A percentile compares a stretch with the other conserved stretches of the same genome.
phyloP scores from a whole-genome alignment of 1,140 invertebrate genomes.

The Drosophila navojoa region DNA sequence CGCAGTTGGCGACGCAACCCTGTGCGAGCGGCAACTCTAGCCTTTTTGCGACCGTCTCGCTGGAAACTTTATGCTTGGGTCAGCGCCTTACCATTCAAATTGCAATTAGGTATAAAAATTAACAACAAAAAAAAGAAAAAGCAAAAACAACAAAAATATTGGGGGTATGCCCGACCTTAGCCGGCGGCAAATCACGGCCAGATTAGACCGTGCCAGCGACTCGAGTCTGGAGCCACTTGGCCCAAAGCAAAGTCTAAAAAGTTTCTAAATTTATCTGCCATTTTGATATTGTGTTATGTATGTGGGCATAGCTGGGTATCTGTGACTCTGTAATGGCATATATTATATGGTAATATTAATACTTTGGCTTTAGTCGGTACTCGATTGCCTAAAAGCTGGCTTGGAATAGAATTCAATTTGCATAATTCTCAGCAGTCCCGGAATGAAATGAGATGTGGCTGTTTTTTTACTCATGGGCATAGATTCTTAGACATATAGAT shows the following conservation, averaged over 20 bases:
- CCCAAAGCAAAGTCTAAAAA: not conserved
- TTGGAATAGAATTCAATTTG: too few relatives aligned
- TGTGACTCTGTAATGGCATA: too few relatives aligned
- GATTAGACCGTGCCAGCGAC: not conserved
- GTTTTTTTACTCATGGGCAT: too few relatives aligned
- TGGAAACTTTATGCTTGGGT: conserved; percentile 1
- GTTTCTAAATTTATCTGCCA: not conserved
- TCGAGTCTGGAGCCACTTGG: not conserved
- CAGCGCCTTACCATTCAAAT: conserved; percentile 28
- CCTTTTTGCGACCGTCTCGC: too few relatives aligned
- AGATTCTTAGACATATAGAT: too few relatives aligned
- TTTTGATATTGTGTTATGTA: not conserved
- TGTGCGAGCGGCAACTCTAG: not conserved
- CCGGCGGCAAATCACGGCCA: not conserved
- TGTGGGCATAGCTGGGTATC: not conserved
- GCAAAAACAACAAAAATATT: not conserved
- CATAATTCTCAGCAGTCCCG: too few relatives aligned
- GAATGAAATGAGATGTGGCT: too few relatives aligned
- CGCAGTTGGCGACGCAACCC: conserved; percentile 13
- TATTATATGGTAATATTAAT: too few relatives aligned
- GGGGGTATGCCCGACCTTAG: conserved; percentile 15
- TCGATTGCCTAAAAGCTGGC: too few relatives aligned
- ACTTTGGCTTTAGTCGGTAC: too few relatives aligned
- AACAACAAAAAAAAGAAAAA: too few relatives aligned
- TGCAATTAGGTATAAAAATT: conserved; percentile 37